These are phyloP conservation scores for Nyctereutes procyonoides DNA, from an alignment of 2,113 vertebrate species.

Conservation along the genomic window DNA sequence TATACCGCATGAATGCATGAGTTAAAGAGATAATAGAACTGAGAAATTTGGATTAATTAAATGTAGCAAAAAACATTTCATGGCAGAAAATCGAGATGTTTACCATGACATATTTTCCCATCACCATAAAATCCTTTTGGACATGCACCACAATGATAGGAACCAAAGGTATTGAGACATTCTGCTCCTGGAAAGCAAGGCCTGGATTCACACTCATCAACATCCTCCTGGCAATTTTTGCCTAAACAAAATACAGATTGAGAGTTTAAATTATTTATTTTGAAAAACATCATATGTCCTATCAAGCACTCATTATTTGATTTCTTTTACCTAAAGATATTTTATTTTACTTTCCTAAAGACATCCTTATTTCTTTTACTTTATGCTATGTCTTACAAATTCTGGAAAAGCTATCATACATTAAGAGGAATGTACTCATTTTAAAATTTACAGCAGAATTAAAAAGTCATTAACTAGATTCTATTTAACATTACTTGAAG, in stretches of 20 bases:
- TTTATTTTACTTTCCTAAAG: neutral
- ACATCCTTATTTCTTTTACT: neutral
- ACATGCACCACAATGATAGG: conserved; percentile 91
- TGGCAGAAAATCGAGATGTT: conserved; percentile 30
- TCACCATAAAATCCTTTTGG: conserved; percentile 89
- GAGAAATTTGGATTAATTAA: neutral
- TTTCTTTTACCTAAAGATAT: neutral
- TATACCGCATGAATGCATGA: neutral
- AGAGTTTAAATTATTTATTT: neutral
- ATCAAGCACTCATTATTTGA: neutral
- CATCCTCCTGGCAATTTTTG: conserved; percentile 90
- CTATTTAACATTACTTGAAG: neutral
- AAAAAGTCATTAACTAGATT: neutral
- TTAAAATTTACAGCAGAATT: neutral
- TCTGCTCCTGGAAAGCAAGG: conserved; percentile 89
- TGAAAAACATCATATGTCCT: neutral
- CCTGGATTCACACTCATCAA: conserved; percentile 90
- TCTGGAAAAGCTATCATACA: neutral
- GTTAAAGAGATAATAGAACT: neutral
- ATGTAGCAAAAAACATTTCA: neutral
- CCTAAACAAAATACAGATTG: conserved; percentile 84
- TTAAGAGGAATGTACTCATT: neutral
- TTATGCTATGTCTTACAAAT: neutral
- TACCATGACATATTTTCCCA: conserved; percentile 89
- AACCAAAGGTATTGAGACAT: conserved; percentile 92